These are phyloP conservation scores for Antechinus flavipes DNA, from an alignment of 2,113 vertebrate genomes.

Conservation along the genomic window DNA sequence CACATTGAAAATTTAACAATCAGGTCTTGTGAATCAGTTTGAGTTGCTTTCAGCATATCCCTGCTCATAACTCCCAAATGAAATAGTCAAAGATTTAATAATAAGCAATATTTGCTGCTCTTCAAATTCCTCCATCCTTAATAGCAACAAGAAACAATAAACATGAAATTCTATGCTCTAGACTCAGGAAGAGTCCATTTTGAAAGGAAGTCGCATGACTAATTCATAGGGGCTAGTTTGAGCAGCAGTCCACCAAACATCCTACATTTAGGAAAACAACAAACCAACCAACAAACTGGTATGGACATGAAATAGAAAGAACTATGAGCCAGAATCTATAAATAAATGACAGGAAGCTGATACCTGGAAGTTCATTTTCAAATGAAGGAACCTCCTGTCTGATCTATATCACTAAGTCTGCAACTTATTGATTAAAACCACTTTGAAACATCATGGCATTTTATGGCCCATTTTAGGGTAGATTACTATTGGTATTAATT, in stretches of 20 bases:
- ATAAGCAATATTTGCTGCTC: conserved; percentile 22
- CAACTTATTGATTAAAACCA: background rate
- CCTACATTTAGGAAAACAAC: conserved; percentile 50
- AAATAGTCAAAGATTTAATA: conserved; percentile 16
- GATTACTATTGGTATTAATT: background rate
- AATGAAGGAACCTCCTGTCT: background rate
- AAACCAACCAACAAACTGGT: background rate
- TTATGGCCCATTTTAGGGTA: background rate
- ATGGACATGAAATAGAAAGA: conserved; percentile 21
- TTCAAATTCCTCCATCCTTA: conserved; percentile 44
- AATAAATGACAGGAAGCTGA: conserved; percentile 42
- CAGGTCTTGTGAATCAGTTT: background rate
- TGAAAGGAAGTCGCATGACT: conserved; percentile 63
- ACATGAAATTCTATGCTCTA: conserved; percentile 30
- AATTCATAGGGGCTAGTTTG: conserved; percentile 66
- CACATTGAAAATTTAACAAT: background rate
- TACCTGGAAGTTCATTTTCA: conserved; percentile 42
- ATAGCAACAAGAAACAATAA: conserved; percentile 50
- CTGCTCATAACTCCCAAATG: conserved; percentile 19
- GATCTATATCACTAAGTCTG: background rate
- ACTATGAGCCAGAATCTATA: conserved; percentile 16
- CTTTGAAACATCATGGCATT: background rate
- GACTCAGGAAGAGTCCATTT: conserved; percentile 39
- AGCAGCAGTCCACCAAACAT: conserved; percentile 39
- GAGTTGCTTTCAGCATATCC: background rate